These are phyloP conservation scores for Tachuris rubrigastra DNA, from an alignment of 2,113 vertebrate genomes.

Conservation along the genomic window DNA sequence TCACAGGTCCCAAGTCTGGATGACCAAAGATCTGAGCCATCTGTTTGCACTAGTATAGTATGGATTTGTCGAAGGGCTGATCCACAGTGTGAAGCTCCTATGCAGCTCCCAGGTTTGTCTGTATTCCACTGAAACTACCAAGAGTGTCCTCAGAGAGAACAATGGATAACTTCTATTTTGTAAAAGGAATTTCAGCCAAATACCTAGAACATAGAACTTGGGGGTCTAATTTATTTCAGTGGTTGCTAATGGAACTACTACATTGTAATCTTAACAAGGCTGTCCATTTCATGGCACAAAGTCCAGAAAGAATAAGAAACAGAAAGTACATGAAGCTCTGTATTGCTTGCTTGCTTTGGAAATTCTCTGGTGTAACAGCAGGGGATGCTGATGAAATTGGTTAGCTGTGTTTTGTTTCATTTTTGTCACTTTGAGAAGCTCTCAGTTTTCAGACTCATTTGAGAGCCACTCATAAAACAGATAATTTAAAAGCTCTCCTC, in stretches of 20 bases:
- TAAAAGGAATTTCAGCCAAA: background rate
- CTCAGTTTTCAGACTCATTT: background rate
- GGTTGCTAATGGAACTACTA: background rate
- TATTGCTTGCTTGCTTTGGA: background rate
- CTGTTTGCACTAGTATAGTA: background rate
- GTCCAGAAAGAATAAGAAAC: background rate
- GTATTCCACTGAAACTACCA: accelerated
- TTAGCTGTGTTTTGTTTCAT: background rate
- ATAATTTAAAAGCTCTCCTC: background rate
- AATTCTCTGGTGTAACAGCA: background rate
- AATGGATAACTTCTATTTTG: background rate
- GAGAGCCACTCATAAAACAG: background rate
- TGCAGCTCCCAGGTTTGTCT: background rate
- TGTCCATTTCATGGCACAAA: background rate
- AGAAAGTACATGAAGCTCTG: background rate
- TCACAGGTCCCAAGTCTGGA: background rate
- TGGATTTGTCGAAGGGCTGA: background rate
- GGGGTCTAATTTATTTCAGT: background rate
- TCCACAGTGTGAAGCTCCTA: accelerated
- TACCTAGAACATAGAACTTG: background rate
- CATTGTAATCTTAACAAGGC: background rate
- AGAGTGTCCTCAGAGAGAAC: background rate
- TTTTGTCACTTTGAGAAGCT: background rate
- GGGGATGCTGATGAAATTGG: background rate
- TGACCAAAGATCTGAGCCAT: background rate